Evolutionary conservation across 2,888 invertebrate genomes (phyloP).

Genomic region (Alloplasta piceator): DNA sequence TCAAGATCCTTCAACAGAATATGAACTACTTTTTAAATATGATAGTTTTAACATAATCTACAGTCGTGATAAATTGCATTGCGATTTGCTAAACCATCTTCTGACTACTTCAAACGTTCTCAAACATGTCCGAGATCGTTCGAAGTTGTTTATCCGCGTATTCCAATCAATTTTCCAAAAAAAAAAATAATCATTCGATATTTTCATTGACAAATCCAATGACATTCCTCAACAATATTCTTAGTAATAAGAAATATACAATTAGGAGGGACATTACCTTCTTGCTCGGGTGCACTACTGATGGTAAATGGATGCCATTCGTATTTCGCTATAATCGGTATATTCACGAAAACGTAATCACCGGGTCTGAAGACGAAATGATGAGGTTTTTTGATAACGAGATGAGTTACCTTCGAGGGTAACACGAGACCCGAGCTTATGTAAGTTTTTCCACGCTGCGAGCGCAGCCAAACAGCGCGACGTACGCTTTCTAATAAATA

Average conservation of each 20-base stretch:
- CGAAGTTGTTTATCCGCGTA: too few relatives aligned
- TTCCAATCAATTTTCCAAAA: neutral
- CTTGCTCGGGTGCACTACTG: conserved; percentile 97
- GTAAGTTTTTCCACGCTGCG: conserved; percentile 93
- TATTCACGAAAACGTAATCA: conserved; percentile 96
- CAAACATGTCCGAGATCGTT: too few relatives aligned
- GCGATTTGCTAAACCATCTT: too few relatives aligned
- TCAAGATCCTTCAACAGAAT: too few relatives aligned
- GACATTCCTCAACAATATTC: too few relatives aligned
- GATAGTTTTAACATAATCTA: too few relatives aligned
- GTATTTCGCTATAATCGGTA: conserved; percentile 95
- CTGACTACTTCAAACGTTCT: too few relatives aligned
- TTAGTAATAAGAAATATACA: neutral
- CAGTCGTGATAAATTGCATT: too few relatives aligned
- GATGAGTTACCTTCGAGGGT: conserved; percentile 95
- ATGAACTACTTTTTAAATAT: too few relatives aligned
- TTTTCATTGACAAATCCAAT: neutral
- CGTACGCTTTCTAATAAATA: conserved; percentile 91
- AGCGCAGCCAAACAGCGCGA: conserved; percentile 85
- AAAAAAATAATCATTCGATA: neutral
- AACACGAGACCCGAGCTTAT: conserved; percentile 94
- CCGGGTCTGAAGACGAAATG: conserved; percentile 96
- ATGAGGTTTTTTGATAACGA: conserved; percentile 93
- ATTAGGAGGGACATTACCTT: conserved; percentile 86
- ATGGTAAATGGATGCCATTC: conserved; percentile 99